These are phyloP conservation scores for Dimorphilus gyrociliatus DNA, from an alignment of 2,888 invertebrate species.

Conservation along the genomic window DNA sequence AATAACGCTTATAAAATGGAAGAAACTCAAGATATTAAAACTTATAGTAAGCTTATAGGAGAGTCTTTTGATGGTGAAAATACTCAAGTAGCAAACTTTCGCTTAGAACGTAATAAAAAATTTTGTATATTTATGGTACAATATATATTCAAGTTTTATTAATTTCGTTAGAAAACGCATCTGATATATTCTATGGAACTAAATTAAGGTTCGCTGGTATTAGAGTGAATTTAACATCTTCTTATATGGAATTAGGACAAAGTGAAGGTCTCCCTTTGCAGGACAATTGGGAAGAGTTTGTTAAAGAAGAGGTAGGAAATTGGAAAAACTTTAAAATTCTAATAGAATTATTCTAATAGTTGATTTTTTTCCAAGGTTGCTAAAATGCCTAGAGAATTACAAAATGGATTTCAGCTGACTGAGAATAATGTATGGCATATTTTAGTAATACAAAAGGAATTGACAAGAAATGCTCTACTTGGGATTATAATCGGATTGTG, in stretches of 20 bases:
- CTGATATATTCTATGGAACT: constrained; percentile 13
- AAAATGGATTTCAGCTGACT: constrained; percentile 8
- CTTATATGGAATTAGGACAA: constrained; percentile 7
- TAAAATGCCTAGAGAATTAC: constrained; percentile 4
- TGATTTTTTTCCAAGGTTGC: constrained; percentile 5
- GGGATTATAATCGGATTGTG: constrained; percentile 11
- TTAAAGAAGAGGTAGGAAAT: constrained; percentile 8
- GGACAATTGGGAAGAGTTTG: constrained; percentile 11
- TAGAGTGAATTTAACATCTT: constrained; percentile 8
- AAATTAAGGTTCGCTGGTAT: constrained; percentile 11
- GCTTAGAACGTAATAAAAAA: background rate
- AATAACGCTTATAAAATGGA: constrained; percentile 6
- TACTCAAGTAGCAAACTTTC: background rate
- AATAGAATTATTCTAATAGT: too few species aligned
- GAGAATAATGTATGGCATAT: constrained; percentile 7
- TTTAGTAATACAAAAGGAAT: constrained; percentile 10
- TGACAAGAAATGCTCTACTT: constrained; percentile 7
- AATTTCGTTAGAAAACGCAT: too few species aligned
- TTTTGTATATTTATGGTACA: background rate
- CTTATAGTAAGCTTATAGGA: constrained; percentile 5
- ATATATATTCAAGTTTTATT: too few species aligned
- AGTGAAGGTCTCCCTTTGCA: constrained; percentile 8
- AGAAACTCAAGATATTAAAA: constrained; percentile 3
- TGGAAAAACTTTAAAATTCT: too few species aligned
- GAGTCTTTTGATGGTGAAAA: constrained; percentile 4